These are phyloP conservation scores for Orthosia incerta DNA, from an alignment of 2,888 invertebrate genomes.

Conservation along the genomic window DNA sequence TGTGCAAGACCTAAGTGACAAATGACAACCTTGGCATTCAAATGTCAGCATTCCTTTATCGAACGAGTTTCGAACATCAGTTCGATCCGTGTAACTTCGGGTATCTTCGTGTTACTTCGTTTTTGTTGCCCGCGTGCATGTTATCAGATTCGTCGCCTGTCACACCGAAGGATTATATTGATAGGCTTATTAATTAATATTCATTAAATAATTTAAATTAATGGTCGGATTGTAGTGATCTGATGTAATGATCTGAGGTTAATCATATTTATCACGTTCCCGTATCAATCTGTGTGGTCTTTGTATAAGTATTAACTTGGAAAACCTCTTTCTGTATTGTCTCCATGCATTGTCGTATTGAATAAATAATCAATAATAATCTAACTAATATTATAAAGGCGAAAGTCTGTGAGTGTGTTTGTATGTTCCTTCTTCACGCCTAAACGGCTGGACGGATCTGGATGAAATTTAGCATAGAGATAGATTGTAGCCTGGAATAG, in stretches of 20 bases:
- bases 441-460: too few species aligned
- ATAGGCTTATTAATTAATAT: conserved; percentile 33
- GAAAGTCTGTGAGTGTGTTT: too few species aligned
- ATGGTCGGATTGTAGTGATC: conserved; percentile 22
- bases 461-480: too few species aligned
- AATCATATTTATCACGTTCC: neutral
- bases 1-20: conserved; percentile 39
- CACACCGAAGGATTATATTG: conserved; percentile 47
- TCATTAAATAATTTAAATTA: conserved; percentile 32
- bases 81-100: conserved; percentile 54
- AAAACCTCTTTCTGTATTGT: neutral
- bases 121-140: conserved; percentile 47
- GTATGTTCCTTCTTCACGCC: too few species aligned
- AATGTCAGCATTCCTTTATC: conserved; percentile 82
- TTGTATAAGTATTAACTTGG: neutral
- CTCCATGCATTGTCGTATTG: neutral
- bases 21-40: conserved; percentile 80
- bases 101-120: conserved; percentile 42
- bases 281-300: conserved; percentile 23
- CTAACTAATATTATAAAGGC: too few species aligned
- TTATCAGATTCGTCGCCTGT: conserved; percentile 25
- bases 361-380: too few species aligned
- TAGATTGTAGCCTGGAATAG: too few species aligned
- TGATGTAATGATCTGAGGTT: neutral
- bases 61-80: conserved; percentile 58